Conservation (phyloP, 1,140 invertebrate species). For the Habropoda laboriosa region DNA sequence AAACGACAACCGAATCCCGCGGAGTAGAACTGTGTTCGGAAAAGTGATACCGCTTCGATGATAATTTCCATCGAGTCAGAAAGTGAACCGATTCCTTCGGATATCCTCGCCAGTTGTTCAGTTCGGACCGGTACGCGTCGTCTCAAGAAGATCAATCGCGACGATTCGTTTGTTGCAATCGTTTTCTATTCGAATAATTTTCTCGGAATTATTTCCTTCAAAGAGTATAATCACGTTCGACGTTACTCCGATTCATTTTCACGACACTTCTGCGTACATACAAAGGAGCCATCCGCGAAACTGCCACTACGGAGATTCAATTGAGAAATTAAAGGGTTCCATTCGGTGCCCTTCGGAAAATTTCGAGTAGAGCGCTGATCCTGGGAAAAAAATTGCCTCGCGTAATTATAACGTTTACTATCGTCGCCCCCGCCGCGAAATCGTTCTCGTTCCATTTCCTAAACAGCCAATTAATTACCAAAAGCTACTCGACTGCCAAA, state of each 20-base stretch:
- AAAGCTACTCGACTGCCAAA: background rate
- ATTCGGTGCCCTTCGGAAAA: slow-evolving; percentile 13
- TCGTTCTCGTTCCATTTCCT: background rate
- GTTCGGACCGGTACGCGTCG: no score
- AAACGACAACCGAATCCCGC: background rate
- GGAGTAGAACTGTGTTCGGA: background rate
- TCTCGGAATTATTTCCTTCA: slow-evolving; percentile 7
- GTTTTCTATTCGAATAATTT: no score
- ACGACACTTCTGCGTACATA: slow-evolving; percentile 40
- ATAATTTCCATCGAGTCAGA: background rate
- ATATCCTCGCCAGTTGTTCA: background rate
- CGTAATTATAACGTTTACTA: slow-evolving; percentile 52
- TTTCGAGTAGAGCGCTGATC: slow-evolving; percentile 20
- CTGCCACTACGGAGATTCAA: slow-evolving; percentile 54
- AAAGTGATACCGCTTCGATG: background rate
- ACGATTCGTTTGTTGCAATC: no score
- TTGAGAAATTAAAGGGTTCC: background rate
- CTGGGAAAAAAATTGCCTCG: slow-evolving; percentile 53
- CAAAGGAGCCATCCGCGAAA: slow-evolving; percentile 26
- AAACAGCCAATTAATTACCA: slow-evolving; percentile 2
- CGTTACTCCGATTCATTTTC: background rate
- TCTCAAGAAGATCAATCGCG: no score
- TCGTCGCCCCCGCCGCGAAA: slow-evolving; percentile 2
- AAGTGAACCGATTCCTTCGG: background rate
- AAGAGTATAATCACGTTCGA: slow-evolving; percentile 14